Conservation (phyloP, 1,140 invertebrate genomes). For the Euglossa dilemma region DNA sequence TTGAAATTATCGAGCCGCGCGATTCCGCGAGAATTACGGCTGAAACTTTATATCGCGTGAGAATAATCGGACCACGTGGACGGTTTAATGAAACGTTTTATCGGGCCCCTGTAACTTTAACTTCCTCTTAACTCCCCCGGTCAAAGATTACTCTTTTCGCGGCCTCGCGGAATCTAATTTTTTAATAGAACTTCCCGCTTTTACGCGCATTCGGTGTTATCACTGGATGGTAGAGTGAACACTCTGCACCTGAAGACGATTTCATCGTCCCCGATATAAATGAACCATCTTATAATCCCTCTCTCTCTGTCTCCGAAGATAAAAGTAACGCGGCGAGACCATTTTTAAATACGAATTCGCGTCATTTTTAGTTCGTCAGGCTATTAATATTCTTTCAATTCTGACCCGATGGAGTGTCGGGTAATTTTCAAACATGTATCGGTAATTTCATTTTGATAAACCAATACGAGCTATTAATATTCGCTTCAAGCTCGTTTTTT, state of each 20-base stretch:
- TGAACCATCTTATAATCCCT: no score
- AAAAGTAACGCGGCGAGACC: no score
- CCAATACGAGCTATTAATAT: background rate
- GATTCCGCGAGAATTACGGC: background rate
- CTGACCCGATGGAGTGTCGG: no score
- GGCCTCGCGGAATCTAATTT: background rate
- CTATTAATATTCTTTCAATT: background rate
- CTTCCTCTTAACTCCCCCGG: background rate
- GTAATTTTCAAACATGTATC: background rate
- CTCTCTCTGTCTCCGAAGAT: background rate
- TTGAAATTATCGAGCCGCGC: background rate
- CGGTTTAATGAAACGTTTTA: conserved; percentile 26
- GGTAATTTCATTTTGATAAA: background rate
- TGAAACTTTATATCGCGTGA: conserved; percentile 31
- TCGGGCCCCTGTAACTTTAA: conserved; percentile 12
- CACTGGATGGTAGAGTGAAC: background rate
- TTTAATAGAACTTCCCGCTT: background rate
- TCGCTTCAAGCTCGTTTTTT: background rate
- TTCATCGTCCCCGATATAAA: background rate
- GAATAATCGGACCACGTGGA: conserved; percentile 18
- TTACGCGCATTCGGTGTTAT: background rate
- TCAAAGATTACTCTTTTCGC: background rate
- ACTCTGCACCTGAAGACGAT: background rate
- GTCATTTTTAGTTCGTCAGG: no score
- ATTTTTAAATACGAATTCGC: no score